phyloP scores from a whole-genome alignment of 2,888 invertebrate genomes.

The Catocala nupta region DNA sequence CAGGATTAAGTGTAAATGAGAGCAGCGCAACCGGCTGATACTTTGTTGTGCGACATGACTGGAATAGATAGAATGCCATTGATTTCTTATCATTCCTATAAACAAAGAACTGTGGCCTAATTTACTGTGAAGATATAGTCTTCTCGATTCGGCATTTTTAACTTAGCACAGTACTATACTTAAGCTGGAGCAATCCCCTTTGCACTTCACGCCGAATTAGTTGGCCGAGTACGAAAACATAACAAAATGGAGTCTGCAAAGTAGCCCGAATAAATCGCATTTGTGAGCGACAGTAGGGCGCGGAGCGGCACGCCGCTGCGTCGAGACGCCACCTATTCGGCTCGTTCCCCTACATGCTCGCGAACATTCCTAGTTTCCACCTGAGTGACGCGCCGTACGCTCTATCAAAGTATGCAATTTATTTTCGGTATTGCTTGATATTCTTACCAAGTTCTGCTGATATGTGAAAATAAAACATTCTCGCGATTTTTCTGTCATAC shows the following conservation, averaged over 20 bases:
- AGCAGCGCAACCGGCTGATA: slow-evolving; percentile 73
- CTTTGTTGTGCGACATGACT: slow-evolving; percentile 75
- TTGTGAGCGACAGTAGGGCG: slow-evolving; percentile 59
- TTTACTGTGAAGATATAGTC: background rate
- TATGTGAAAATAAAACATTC: slow-evolving; percentile 39
- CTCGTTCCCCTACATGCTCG: slow-evolving; percentile 50
- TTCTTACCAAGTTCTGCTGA: slow-evolving; percentile 48
- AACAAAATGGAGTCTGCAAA: slow-evolving; percentile 65
- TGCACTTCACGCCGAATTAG: slow-evolving; percentile 55
- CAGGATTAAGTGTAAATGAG: slow-evolving; percentile 84
- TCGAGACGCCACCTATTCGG: slow-evolving; percentile 50
- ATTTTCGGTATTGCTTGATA: slow-evolving; percentile 65
- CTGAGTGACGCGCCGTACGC: slow-evolving; percentile 65
- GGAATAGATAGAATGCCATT: slow-evolving; percentile 67
- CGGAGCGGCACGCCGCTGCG: slow-evolving; percentile 38
- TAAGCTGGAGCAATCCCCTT: slow-evolving; percentile 42
- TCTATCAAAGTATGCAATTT: slow-evolving; percentile 79
- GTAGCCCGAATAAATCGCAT: slow-evolving; percentile 75
- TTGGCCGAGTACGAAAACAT: slow-evolving; percentile 60
- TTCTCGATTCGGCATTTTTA: slow-evolving; percentile 2
- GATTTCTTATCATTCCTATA: slow-evolving; percentile 54
- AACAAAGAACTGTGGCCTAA: slow-evolving; percentile 16
- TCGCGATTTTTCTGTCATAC: slow-evolving; percentile 30
- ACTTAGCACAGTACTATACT: slow-evolving; percentile 22
- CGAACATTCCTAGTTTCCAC: slow-evolving; percentile 76